A percentile compares a stretch with the other conserved stretches of the same genome.
phyloP scores from a whole-genome alignment of 2,888 invertebrate genomes.

The Trimorus sp. region DNA sequence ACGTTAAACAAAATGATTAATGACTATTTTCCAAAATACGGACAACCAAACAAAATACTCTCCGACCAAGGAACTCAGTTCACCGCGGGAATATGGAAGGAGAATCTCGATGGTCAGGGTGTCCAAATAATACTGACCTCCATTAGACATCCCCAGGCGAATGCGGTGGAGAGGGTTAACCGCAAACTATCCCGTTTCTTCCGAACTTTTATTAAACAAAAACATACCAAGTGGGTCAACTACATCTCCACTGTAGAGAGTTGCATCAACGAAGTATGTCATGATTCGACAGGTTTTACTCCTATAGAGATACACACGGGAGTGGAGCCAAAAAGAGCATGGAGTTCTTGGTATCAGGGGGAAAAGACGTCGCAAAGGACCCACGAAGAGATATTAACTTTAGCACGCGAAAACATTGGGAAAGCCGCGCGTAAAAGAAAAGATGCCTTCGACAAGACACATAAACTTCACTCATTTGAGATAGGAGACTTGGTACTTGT shows the following conservation, averaged over 20 bases:
- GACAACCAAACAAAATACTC: neutral
- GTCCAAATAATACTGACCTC: slow-evolving; percentile 12
- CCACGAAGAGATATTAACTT: neutral
- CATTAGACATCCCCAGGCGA: slow-evolving; percentile 1
- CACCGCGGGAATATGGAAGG: neutral
- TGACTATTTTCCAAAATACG: neutral
- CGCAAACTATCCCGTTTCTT: slow-evolving; percentile 3
- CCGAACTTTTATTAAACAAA: neutral
- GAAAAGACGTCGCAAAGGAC: no score
- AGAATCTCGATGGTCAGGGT: no score
- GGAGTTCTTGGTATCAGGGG: neutral
- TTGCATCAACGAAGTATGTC: slow-evolving; percentile 41
- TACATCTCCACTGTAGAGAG: slow-evolving; percentile 33
- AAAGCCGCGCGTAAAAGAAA: neutral
- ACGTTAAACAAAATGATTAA: neutral
- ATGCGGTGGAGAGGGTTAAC: slow-evolving; percentile 12
- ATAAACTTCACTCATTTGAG: neutral
- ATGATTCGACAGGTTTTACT: slow-evolving; percentile 31
- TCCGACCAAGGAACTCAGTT: slow-evolving; percentile 1
- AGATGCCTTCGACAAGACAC: neutral
- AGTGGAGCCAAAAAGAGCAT: slow-evolving; percentile 2
- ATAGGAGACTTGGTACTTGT: slow-evolving; percentile 7
- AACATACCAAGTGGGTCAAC: slow-evolving; percentile 22
- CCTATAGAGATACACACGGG: slow-evolving; percentile 38
- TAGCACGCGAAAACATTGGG: neutral